Conservation (phyloP, 2,113 vertebrate genomes). For the Chaenogobius annularis region DNA sequence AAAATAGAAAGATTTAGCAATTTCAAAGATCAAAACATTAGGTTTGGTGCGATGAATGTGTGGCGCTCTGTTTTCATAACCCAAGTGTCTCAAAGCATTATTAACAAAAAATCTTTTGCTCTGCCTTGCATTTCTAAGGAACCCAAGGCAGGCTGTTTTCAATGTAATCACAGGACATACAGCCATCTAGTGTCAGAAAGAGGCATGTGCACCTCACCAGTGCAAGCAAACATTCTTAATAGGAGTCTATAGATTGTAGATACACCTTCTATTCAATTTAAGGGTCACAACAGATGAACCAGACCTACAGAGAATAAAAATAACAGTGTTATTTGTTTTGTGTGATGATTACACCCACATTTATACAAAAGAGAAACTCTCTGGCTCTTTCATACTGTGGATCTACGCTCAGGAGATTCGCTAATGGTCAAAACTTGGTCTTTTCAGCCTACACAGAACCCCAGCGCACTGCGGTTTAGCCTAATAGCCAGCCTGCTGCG, state of each 20-base stretch:
- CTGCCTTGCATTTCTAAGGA: conserved; percentile 55
- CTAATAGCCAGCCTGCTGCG: conserved; percentile 56
- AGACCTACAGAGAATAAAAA: conserved; percentile 24
- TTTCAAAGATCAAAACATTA: conserved; percentile 77
- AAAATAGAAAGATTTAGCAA: conserved; percentile 55
- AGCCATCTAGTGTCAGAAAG: conserved; percentile 67
- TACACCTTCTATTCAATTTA: conserved; percentile 33
- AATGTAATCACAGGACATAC: conserved; percentile 54
- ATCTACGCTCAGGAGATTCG: conserved; percentile 21
- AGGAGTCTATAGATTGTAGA: conserved; percentile 5
- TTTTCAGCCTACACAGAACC: conserved; percentile 61
- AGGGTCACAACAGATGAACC: conserved; percentile 29
- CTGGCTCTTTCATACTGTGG: conserved; percentile 25
- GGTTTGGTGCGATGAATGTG: conserved; percentile 68
- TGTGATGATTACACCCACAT: conserved; percentile 46
- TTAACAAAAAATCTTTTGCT: conserved; percentile 64
- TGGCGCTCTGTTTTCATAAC: conserved; percentile 75
- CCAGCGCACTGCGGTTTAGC: conserved; percentile 49
- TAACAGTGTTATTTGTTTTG: conserved; percentile 44
- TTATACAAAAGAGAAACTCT: conserved; percentile 30
- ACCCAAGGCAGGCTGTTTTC: conserved; percentile 35
- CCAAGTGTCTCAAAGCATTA: conserved; percentile 73
- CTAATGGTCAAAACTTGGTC: conserved; percentile 53
- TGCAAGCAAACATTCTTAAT: conserved; percentile 18
- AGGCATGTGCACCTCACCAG: conserved; percentile 26